Base-by-base conservation (phyloP, 2,797 vertebrate species). In the Cryptoprocta ferox region DNA sequence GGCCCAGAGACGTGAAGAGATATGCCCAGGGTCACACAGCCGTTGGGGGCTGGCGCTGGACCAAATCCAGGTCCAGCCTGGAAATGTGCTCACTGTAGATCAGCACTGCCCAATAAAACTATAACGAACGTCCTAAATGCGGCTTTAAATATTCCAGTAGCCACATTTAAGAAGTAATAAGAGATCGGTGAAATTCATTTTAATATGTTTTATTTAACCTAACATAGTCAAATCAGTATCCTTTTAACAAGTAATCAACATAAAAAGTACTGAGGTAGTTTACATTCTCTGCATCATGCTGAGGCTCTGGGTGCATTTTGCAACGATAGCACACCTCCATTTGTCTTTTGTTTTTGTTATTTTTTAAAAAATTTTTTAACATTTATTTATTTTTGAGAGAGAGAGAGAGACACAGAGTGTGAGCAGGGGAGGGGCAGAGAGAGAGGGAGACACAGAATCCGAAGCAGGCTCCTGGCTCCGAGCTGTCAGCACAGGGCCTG, bases 151-250 rank as follows among this genome's bases (percentile, higher is more conserved):
- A 68, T 68, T 59, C 80, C 35, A 76, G 50, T 6, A 35, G n/a
- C 75, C 66, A 68, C 30, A 66, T 53, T 42, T 26, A 61, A 83
- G 86, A 89, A 59, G 26, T 48, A 80, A 24, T 70, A 93, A 65
- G 65, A 70, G 94, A 65, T 42, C 35, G 59, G 75, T 50, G 71
- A 78, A 76, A 80, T 39, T 78, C 45, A 75, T 53, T 56, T 95
- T 83, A 79, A 61, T 50, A 32, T 56, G 66, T 91, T 85, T 95
- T 83, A 91, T 81, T 75, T 84, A 87, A 84, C 6, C 37, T 53
- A 83, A 83, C 37, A 50, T 42, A 80, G 53, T 63, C 28, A 82
- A 50, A 86, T 53, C 32, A 59, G 6, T 85, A 19, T 95, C n/a
- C 26, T 92, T 50, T 61, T 42, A 45, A 39, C 59, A 37, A 9